phyloP scores from a whole-genome alignment of 2,888 invertebrate genomes.

The Orthosia gothica region DNA sequence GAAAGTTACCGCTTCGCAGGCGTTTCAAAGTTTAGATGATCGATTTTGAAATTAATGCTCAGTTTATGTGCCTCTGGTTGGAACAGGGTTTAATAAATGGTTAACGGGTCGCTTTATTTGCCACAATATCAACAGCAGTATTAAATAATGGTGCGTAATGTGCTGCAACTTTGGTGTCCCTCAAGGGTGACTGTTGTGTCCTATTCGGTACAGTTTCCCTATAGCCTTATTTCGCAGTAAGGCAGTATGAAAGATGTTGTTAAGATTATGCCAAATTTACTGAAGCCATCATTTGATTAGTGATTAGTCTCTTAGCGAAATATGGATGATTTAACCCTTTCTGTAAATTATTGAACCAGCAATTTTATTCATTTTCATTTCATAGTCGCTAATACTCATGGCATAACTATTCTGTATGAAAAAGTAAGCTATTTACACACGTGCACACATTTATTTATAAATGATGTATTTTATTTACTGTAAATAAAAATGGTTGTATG shows the following conservation, averaged over 20 bases:
- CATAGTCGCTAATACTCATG: not conserved
- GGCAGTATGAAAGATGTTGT: not conserved
- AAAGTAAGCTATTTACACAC: not conserved
- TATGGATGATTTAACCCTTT: not conserved
- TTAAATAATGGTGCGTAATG: not conserved
- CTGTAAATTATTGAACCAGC: not conserved
- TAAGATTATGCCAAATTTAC: not conserved
- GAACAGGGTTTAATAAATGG: not conserved
- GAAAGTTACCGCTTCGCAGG: slow-evolving; percentile 7
- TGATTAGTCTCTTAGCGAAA: not conserved
- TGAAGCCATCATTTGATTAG: not conserved
- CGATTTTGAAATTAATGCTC: not conserved
- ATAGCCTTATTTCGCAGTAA: not conserved
- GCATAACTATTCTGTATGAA: not conserved
- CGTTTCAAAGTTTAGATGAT: slow-evolving; percentile 2
- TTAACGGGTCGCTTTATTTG: not conserved
- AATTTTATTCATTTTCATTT: not conserved
- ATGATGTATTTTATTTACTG: slow-evolving; percentile 5
- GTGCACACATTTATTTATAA: slow-evolving; percentile 8
- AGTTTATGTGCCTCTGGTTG: slow-evolving; percentile 1
- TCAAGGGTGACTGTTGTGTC: slow-evolving; percentile 4
- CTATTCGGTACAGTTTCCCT: not conserved
- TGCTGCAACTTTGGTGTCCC: not conserved
- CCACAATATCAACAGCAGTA: not conserved
- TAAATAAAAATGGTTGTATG: slow-evolving; percentile 5